Evolutionary conservation across 2,888 invertebrate genomes (phyloP).

Genomic region (Masnerella sp.): DNA sequence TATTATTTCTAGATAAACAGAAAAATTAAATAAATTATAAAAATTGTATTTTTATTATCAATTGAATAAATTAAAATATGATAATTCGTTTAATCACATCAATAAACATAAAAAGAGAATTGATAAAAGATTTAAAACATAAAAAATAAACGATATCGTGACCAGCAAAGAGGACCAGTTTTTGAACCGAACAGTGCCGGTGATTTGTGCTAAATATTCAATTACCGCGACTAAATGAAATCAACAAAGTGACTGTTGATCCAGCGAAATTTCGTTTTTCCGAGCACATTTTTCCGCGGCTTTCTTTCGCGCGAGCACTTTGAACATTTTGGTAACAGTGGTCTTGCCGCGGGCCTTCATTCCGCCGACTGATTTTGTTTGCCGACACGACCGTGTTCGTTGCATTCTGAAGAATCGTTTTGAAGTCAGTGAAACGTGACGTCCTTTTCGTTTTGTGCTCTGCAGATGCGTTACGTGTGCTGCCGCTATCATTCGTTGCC

Average conservation of each 20-base stretch:
- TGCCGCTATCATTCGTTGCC: conserved; percentile 54
- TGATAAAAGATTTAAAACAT: too few species aligned
- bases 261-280: neutral
- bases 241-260: conserved; percentile 44
- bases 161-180: too few species aligned
- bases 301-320: conserved; percentile 34
- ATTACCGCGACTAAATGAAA: conserved; percentile 28
- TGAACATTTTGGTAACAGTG: conserved; percentile 54
- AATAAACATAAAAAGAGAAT: too few species aligned
- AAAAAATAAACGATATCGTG: neutral
- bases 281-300: neutral
- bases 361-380: conserved; percentile 74
- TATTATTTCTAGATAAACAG: too few species aligned
- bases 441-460: conserved; percentile 58
- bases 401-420: conserved; percentile 75
- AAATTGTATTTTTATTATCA: too few species aligned
- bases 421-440: conserved; percentile 73
- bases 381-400: conserved; percentile 73
- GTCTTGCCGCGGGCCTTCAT: conserved; percentile 61
- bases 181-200: conserved; percentile 2
- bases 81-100: too few species aligned
- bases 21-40: too few species aligned
- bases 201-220: conserved; percentile 34
- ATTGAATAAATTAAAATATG: too few species aligned
- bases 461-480: conserved; percentile 55